These are phyloP conservation scores for Peromyscus maniculatus DNA, from an alignment of 2,113 vertebrate genomes.

Conservation along the genomic window DNA sequence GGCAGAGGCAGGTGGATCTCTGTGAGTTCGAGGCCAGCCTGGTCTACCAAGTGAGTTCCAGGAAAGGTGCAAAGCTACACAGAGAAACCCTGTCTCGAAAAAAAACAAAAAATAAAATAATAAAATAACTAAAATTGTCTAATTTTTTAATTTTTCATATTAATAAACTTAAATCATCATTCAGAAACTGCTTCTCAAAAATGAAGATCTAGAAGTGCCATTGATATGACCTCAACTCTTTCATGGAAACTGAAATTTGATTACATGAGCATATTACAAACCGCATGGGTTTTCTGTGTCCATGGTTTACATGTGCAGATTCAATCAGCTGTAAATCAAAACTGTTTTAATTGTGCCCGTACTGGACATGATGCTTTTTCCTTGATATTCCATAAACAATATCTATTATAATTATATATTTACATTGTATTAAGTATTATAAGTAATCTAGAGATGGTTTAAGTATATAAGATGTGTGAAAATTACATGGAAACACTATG, in stretches of 20 bases:
- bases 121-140: neutral
- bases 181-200: conserved; percentile 56
- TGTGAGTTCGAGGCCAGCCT: no score
- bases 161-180: conserved; percentile 32
- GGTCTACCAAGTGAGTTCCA: no score
- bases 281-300: neutral
- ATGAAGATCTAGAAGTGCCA: conserved; percentile 34
- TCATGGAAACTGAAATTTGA: neutral
- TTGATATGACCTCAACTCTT: conserved; percentile 22
- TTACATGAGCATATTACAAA: conserved; percentile 30
- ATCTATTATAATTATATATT: neutral
- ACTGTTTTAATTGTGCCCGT: neutral
- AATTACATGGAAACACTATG: neutral
- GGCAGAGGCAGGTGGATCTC: no score
- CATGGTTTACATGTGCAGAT: neutral
- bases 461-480: neutral
- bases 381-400: neutral
- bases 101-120: no score
- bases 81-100: no score
- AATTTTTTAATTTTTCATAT: conserved; percentile 39
- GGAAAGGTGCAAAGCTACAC: no score
- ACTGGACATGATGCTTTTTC: neutral
- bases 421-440: neutral
- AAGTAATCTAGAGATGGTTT: neutral
- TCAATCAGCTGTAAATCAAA: neutral